phyloP scores from a whole-genome alignment of 2,888 invertebrate species.

The Linnaemya tessellans region DNA sequence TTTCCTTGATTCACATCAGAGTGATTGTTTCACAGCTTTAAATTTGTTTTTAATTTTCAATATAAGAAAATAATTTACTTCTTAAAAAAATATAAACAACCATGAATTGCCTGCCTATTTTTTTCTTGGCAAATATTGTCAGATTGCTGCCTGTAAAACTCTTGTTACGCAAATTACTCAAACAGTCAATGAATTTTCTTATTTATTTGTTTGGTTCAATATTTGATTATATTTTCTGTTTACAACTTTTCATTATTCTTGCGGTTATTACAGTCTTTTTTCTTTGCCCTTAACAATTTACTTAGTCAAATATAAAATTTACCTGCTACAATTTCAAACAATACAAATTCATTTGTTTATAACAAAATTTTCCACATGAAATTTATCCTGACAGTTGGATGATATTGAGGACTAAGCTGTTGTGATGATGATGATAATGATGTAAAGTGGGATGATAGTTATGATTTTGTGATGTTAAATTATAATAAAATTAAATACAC shows the following conservation, averaged over 20 bases:
- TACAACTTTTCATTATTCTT: slow-evolving; percentile 27
- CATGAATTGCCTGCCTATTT: slow-evolving; percentile 7
- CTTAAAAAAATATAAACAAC: background rate
- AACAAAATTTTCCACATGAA: slow-evolving; percentile 35
- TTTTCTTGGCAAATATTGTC: slow-evolving; percentile 10
- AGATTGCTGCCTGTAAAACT: background rate
- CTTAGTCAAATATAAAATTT: background rate
- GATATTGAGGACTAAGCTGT: slow-evolving; percentile 9
- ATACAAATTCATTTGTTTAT: slow-evolving; percentile 14
- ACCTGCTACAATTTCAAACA: background rate
- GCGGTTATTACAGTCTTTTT: slow-evolving; percentile 29
- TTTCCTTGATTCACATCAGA: no score
- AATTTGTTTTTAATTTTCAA: background rate
- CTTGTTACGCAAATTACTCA: background rate
- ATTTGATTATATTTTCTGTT: background rate
- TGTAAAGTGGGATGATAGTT: slow-evolving; percentile 26
- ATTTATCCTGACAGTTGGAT: slow-evolving; percentile 45
- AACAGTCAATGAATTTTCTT: slow-evolving; percentile 42
- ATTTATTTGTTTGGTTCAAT: slow-evolving; percentile 46
- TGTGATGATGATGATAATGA: background rate
- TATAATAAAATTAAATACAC: slow-evolving; percentile 23
- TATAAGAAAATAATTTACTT: background rate
- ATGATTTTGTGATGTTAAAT: slow-evolving; percentile 36
- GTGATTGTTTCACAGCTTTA: no score
- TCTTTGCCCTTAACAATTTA: background rate